phyloP scores from a whole-genome alignment of 2,797 vertebrate genomes.

The Rhinichthys osculus region DNA sequence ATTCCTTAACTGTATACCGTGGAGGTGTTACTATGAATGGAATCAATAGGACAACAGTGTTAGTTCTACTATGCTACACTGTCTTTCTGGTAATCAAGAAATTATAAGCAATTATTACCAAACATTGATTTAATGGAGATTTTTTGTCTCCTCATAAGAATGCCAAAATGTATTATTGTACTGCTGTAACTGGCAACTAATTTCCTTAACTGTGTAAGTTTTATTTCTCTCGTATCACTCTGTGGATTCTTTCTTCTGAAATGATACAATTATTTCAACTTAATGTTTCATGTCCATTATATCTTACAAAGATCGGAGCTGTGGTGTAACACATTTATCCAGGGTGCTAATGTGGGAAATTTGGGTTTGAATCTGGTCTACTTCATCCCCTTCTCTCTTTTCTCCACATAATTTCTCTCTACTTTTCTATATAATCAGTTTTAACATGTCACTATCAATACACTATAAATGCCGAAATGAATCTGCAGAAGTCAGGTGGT shows the following conservation, averaged over 20 bases:
- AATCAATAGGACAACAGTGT: not conserved
- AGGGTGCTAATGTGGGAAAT: not conserved
- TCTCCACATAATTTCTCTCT: not conserved
- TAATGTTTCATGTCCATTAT: not conserved
- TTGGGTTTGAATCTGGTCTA: not conserved
- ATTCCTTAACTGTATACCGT: not conserved
- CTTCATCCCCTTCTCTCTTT: not conserved
- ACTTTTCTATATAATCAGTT: not conserved
- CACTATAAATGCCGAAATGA: too few relatives aligned
- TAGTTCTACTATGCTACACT: not conserved
- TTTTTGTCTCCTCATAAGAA: not conserved
- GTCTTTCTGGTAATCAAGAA: not conserved
- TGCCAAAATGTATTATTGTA: not conserved
- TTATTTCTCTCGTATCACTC: not conserved
- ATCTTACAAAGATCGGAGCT: too few relatives aligned
- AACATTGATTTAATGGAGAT: not conserved
- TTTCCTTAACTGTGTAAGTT: not conserved
- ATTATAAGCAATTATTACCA: not conserved
- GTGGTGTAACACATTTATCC: not conserved
- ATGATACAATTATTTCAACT: not conserved
- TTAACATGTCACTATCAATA: too few relatives aligned
- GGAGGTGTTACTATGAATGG: conserved; percentile 5
- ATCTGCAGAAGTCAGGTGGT: too few relatives aligned
- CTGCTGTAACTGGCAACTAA: not conserved
- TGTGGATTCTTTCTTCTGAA: not conserved